A percentile compares a stretch with the other conserved stretches of the same genome.
Conservation (phyloP, 2,797 vertebrate genomes). For the Morelia viridis region DNA sequence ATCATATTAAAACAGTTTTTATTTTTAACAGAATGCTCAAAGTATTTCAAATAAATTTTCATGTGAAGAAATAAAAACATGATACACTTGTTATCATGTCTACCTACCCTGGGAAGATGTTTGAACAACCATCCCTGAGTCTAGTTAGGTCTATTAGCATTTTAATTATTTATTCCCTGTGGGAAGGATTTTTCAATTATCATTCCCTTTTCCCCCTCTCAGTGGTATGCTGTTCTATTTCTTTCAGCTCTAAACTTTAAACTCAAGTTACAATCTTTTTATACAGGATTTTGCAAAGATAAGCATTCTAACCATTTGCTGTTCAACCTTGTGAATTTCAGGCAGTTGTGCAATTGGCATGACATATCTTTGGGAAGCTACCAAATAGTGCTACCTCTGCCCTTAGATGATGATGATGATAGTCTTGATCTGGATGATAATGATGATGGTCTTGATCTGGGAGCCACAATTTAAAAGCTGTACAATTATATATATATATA, state of each 20-base stretch:
- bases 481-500: background rate
- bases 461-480: background rate
- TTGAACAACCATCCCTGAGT: slow-evolving; percentile 38
- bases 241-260: slow-evolving; percentile 27
- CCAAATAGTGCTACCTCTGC: background rate
- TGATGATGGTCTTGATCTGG: background rate
- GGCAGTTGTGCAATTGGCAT: background rate
- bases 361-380: background rate
- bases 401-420: background rate
- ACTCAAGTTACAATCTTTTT: slow-evolving; percentile 14
- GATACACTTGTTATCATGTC: slow-evolving; percentile 24
- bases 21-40: background rate
- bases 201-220: slow-evolving; percentile 4
- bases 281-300: slow-evolving; percentile 6
- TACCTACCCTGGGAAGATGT: slow-evolving; percentile 41
- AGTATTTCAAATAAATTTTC: slow-evolving; percentile 28
- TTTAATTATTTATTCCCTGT: slow-evolving; percentile 29
- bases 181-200: slow-evolving; percentile 14
- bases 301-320: background rate
- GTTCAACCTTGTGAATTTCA: background rate
- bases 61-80: background rate
- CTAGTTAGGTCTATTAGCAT: slow-evolving; percentile 31
- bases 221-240: background rate
- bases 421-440: background rate
- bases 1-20: background rate